Conservation (phyloP, 2,888 invertebrate genomes). For the Muschampia staudingeri region DNA sequence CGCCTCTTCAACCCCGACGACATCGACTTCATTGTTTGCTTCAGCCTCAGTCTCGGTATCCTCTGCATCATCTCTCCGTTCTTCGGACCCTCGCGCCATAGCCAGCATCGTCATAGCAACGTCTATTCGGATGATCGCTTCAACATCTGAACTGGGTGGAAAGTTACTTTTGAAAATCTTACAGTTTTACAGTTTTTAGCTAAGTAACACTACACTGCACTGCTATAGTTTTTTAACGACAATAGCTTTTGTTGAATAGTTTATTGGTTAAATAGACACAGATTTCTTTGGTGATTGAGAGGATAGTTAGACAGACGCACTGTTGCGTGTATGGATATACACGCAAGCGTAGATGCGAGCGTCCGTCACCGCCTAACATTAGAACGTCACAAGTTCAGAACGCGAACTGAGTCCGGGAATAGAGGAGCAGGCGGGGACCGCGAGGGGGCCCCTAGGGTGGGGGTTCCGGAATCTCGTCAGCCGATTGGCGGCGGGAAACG, state of each 20-base stretch:
- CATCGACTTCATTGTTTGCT: constrained; percentile 85
- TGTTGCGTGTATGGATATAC: constrained; percentile 76
- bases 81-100: constrained; percentile 88
- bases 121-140: constrained; percentile 71
- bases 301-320: constrained; percentile 67
- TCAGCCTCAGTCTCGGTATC: constrained; percentile 83
- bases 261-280: neutral
- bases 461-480: constrained; percentile 71
- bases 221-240: neutral
- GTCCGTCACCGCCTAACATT: constrained; percentile 77
- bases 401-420: constrained; percentile 74
- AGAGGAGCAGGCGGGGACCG: constrained; percentile 79
- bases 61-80: constrained; percentile 81
- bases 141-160: constrained; percentile 15
- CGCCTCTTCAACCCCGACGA: constrained; percentile 88
- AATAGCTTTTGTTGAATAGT: neutral
- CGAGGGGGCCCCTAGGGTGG: constrained; percentile 72
- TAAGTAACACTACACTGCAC: constrained; percentile 22
- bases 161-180: neutral
- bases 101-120: constrained; percentile 91
- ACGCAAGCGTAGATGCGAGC: constrained; percentile 53
- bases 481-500: constrained; percentile 86
- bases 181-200: neutral
- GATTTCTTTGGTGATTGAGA: neutral
- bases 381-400: constrained; percentile 73